These are phyloP conservation scores for Malurus leucopterus DNA, from an alignment of 2,797 vertebrate species.

Conservation along the genomic window DNA sequence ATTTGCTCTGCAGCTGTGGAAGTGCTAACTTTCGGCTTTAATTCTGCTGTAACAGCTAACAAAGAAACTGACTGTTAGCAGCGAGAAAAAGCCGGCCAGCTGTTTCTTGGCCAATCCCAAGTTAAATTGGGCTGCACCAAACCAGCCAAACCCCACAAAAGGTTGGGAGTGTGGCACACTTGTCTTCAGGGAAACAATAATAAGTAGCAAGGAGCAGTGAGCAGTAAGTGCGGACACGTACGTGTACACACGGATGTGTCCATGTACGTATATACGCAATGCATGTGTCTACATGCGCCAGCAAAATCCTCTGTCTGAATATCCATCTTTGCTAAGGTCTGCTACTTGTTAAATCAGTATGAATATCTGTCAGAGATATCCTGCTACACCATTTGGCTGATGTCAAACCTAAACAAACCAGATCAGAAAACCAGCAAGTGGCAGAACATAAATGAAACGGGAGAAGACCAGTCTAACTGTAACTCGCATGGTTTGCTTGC, in stretches of 20 bases:
- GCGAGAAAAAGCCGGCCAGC: not conserved
- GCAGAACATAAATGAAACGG: constrained; percentile 84
- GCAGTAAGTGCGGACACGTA: accelerated
- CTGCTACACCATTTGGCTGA: constrained; percentile 91
- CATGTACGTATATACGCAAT: not conserved
- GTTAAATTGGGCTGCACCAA: not conserved
- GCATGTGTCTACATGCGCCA: not conserved
- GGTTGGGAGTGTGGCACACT: not conserved
- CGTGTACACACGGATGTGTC: accelerated
- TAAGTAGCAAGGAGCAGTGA: not conserved
- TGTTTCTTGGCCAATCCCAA: constrained; percentile 23
- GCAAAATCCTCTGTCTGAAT: constrained; percentile 70
- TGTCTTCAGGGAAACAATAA: not conserved
- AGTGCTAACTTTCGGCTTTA: constrained; percentile 38
- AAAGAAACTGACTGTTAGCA: not conserved
- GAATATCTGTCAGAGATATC: constrained; percentile 90
- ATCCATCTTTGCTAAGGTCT: constrained; percentile 77
- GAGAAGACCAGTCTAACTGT: constrained; percentile 81
- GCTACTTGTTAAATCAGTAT: constrained; percentile 91
- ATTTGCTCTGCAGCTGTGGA: constrained; percentile 19
- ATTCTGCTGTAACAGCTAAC: constrained; percentile 27
- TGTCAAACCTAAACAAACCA: constrained; percentile 97
- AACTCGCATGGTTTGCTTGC: constrained; percentile 76
- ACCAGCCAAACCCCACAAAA: not conserved
- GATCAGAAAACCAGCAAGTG: constrained; percentile 91